phyloP scores from a whole-genome alignment of 2,888 invertebrate genomes.

The Pyrochroa serraticornis region DNA sequence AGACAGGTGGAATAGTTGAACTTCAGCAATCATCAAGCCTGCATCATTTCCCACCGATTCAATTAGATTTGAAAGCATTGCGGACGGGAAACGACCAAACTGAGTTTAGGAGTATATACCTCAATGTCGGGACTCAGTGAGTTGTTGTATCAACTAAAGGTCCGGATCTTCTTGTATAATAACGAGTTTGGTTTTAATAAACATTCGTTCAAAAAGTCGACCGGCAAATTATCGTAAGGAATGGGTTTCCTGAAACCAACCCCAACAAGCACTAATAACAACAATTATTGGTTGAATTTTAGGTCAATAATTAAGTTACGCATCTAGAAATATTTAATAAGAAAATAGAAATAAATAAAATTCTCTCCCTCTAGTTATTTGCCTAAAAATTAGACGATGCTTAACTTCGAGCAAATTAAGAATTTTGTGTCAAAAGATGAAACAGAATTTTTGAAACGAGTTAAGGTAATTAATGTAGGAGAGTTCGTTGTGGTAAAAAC shows the following conservation, averaged over 20 bases:
- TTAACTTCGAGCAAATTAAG: no score
- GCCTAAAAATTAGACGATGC: no score
- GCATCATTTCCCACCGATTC: slow-evolving; percentile 33
- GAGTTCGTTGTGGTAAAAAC: background rate
- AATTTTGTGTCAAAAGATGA: no score
- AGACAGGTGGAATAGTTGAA: slow-evolving; percentile 20
- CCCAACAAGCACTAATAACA: no score
- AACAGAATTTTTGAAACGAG: background rate
- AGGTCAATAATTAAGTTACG: no score
- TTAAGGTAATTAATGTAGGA: background rate
- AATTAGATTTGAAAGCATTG: slow-evolving; percentile 34
- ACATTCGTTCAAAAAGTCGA: slow-evolving; percentile 3
- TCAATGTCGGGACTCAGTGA: no score
- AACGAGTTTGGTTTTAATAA: slow-evolving; percentile 7
- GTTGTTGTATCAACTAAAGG: slow-evolving; percentile 9
- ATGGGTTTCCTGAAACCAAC: background rate
- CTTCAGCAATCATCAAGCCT: slow-evolving; percentile 26
- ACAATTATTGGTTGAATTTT: no score
- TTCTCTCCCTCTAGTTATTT: no score
- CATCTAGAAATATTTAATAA: no score
- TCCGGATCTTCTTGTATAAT: background rate
- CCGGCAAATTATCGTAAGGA: slow-evolving; percentile 11
- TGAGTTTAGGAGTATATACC: background rate
- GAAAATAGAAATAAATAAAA: no score
- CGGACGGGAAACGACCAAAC: slow-evolving; percentile 27